Conservation (phyloP, 2,888 invertebrate species). For the Pollenia angustigena region DNA sequence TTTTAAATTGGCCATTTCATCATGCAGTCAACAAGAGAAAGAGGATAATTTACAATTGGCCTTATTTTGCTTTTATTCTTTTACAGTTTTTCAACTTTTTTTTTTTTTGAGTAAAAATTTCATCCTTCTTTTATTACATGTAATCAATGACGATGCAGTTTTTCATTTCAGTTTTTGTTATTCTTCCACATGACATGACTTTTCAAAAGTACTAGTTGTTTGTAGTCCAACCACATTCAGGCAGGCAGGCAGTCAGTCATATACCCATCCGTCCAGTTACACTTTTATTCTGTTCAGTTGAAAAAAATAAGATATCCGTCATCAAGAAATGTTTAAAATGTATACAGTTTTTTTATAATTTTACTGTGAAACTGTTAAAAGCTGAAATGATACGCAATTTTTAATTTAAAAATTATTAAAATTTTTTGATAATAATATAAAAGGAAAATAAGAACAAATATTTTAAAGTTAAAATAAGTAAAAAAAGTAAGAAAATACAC, state of each 20-base stretch:
- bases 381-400: slow-evolving; percentile 81
- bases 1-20: slow-evolving; percentile 80
- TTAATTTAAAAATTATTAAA: slow-evolving; percentile 79
- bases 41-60: slow-evolving; percentile 79
- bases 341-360: slow-evolving; percentile 16
- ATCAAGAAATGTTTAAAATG: slow-evolving; percentile 73
- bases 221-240: slow-evolving; percentile 25
- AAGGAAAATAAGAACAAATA: neutral
- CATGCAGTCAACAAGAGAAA: slow-evolving; percentile 45
- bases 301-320: slow-evolving; percentile 68
- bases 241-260: slow-evolving; percentile 18
- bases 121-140: slow-evolving; percentile 71
- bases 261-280: slow-evolving; percentile 45
- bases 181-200: slow-evolving; percentile 56
- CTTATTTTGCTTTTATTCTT: slow-evolving; percentile 74
- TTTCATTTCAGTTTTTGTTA: slow-evolving; percentile 25
- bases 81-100: slow-evolving; percentile 27
- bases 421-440: slow-evolving; percentile 1
- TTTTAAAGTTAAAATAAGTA: neutral
- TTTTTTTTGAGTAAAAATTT: slow-evolving; percentile 26
- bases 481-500: neutral
- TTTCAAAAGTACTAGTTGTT: slow-evolving; percentile 52
- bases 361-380: slow-evolving; percentile 78
- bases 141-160: slow-evolving; percentile 77
- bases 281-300: slow-evolving; percentile 27